Base-by-base conservation (phyloP, 1,140 invertebrate species). In the Sipha flava region DNA sequence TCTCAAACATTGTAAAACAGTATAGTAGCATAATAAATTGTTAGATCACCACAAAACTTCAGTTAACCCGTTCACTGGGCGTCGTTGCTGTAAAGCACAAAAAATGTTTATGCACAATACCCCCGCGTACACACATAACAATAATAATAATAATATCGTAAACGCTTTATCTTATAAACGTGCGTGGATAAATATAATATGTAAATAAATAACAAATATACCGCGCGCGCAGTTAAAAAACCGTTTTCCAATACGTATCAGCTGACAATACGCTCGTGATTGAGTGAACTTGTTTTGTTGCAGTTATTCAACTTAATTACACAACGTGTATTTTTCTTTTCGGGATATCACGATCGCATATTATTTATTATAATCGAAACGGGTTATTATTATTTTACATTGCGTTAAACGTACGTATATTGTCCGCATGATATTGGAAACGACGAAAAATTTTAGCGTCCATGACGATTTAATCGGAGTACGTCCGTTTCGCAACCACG, bases 291-390 rank as follows among this genome's bases (percentile, higher is more conserved):
- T 68, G 64, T 70, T 70, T 29, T 14, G 40, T 29, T 14, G 40
- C 40, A 12, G 40, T 70, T 47, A 29, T 70, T 70, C 66, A 70
- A 70, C 66, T 70, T 47, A 70, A 70, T 68, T 68, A 68, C 64
- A 68, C 37, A 68, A 68, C 31, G 14, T 68, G n/a, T 43, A 31
- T 64, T 62, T 37, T 26, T 43, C 37, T 68, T 68, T 68, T 68
- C 40, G 64, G 40, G 18, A 68, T 70, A 70, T 70, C 23, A 47
- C 66, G 40, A 47, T n/a, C n/a, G 40, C 40, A n/a, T n/a, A 47
- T 47, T 70, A 70, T 70, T 70, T 70, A 70, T 47, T 70, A 70
- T 3, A 1, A 47, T 70, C 43, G 16, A 70, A 70, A 70, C 66
- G 23, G 66, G 40, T 68, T 18, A n/a, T 34, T 26, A 31, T 18